Evolutionary conservation across 2,888 invertebrate species (phyloP).

Genomic region (Yponomeuta malinellus): DNA sequence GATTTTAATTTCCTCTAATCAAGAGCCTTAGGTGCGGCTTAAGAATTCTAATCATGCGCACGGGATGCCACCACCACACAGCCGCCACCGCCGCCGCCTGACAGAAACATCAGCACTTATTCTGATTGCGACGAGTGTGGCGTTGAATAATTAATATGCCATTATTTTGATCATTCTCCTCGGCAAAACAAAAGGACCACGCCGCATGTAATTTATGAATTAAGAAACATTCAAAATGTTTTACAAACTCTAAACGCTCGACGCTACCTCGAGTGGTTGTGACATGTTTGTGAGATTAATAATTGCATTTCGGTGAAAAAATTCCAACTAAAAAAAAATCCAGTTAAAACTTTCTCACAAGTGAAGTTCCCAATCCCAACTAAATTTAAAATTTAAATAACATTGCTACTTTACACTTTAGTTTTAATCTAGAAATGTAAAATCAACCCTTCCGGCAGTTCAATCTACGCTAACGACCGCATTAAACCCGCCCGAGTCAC

Average conservation of each 20-base stretch:
- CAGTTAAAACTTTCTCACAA: neutral
- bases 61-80: constrained; percentile 25
- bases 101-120: constrained; percentile 76
- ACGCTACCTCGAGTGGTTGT: neutral
- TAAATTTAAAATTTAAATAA: constrained; percentile 14
- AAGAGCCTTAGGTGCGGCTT: constrained; percentile 72
- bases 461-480: constrained; percentile 66
- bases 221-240: constrained; percentile 24
- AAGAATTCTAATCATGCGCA: constrained; percentile 75
- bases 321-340: neutral
- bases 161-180: constrained; percentile 61
- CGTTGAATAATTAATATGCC: constrained; percentile 74
- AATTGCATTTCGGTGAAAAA: neutral
- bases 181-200: constrained; percentile 57
- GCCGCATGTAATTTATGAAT: constrained; percentile 55
- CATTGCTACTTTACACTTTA: constrained; percentile 13
- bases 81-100: constrained; percentile 48
- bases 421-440: constrained; percentile 15
- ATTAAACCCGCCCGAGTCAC: constrained; percentile 64
- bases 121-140: constrained; percentile 76
- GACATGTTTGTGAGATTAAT: constrained; percentile 1
- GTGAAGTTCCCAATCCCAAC: neutral
- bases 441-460: constrained; percentile 48
- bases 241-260: neutral
- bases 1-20: constrained; percentile 77